Percentiles rank a stretch among this genome's conserved stretches.
Evolutionary conservation across 2,113 vertebrate genomes (phyloP).

Genomic region (Lagopus leucura): DNA sequence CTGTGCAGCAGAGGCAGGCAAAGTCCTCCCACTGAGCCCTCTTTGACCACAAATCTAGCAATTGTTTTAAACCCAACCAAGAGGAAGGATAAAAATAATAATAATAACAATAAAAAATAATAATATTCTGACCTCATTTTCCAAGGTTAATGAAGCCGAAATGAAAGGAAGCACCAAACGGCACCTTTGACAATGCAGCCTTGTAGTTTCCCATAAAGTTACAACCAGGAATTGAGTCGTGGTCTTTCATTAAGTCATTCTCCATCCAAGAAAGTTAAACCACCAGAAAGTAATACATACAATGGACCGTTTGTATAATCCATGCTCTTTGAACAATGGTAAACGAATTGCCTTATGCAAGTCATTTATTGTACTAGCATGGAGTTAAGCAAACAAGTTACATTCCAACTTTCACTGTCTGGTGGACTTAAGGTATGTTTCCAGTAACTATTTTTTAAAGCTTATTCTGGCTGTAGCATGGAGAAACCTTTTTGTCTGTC

Average conservation of each 20-base stretch:
- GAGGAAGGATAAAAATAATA: background rate
- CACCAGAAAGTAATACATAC: background rate
- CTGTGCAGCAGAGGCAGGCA: background rate
- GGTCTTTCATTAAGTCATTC: background rate
- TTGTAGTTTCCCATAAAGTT: background rate
- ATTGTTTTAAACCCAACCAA: background rate
- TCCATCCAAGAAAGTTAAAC: background rate
- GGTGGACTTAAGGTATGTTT: conserved; percentile 15
- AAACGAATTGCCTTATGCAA: background rate
- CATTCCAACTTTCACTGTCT: conserved; percentile 21
- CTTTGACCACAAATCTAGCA: background rate
- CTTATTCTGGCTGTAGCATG: background rate
- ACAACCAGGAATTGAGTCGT: background rate
- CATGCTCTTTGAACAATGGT: background rate
- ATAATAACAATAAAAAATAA: background rate
- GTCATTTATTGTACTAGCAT: background rate
- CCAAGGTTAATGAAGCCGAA: background rate
- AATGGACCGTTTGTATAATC: background rate
- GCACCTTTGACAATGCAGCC: background rate
- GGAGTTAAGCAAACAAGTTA: conserved; percentile 39
- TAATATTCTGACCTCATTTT: background rate
- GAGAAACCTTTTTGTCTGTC: background rate
- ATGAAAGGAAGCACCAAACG: background rate
- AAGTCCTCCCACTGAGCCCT: background rate
- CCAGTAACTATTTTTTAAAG: background rate